Base-by-base conservation (phyloP, 2,888 invertebrate species). In the Sesamia inferens region DNA sequence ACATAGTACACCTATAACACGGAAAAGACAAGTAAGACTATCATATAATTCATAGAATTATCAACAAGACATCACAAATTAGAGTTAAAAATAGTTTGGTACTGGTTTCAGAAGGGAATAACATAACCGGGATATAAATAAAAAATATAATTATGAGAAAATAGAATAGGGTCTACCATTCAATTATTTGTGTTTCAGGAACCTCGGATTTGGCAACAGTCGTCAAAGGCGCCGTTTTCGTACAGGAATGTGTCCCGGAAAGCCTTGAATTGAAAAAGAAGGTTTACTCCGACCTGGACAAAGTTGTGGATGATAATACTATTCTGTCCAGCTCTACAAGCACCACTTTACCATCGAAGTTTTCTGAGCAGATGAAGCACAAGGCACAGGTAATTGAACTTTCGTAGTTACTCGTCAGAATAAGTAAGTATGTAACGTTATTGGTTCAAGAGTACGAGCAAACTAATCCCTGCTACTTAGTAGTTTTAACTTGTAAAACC, bases 191-290 rank as follows among this genome's bases (percentile, higher is more conserved):
- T 91, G 97, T 68, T 76, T 22, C 92, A 97, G 98, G 97, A 11
- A 97, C 97, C 0, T 97, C 97, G 0, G 97, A 97, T 85, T 92
- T 99, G 68, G 97, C 97, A 55, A 97, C 97, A 31, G 97, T 98
- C 48, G 97, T 98, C 0, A 97, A 97, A 88, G 97, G 97, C 76
- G 98, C 99, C 0, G 95, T 98, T 68, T 97, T 99, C 82, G 97
- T 99, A 54, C 98, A 99, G 95, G 99, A 99, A 96, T 99, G 99
- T 92, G 98, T 99, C 1, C 99, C 99, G 3, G 99, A 99, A 95
- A 97, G 97, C 83, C 92, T 99, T 44, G 98, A 98, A 0, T 92
- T 99, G 87, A 99, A 99, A 91, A 97, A 97, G 79, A 97, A 98
- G 88, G 97, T 99, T 11, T 99, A 98, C 93, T 94, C 95, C 72